These are phyloP conservation scores for Chrysodeixis includens DNA, from an alignment of 2,888 invertebrate genomes.

Conservation along the genomic window DNA sequence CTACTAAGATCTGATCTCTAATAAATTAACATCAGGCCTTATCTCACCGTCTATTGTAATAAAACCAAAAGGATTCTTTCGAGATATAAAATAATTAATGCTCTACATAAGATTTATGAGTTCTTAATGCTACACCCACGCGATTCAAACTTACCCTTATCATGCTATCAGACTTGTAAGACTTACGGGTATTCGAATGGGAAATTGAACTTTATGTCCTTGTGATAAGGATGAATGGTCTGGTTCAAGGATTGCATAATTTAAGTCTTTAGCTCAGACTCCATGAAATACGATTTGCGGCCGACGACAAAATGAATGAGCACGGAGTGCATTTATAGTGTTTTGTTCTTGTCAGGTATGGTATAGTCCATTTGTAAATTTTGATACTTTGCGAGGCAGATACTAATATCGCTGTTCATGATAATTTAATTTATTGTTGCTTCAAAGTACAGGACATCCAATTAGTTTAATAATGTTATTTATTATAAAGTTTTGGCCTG, in stretches of 20 bases:
- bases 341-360: constrained; percentile 64
- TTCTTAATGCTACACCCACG: constrained; percentile 84
- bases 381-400: constrained; percentile 49
- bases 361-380: constrained; percentile 56
- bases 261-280: constrained; percentile 55
- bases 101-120: constrained; percentile 77
- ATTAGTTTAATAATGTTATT: background rate
- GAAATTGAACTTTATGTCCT: constrained; percentile 42
- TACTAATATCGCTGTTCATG: constrained; percentile 57
- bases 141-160: constrained; percentile 67
- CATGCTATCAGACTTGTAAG: constrained; percentile 65
- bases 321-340: constrained; percentile 66
- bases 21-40: constrained; percentile 79
- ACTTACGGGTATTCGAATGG: constrained; percentile 34
- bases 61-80: constrained; percentile 71
- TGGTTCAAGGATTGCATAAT: constrained; percentile 45
- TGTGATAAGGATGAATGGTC: constrained; percentile 40
- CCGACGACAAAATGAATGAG: constrained; percentile 73
- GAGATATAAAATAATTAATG: constrained; percentile 80
- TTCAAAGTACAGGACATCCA: constrained; percentile 18
- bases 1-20: constrained; percentile 69
- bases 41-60: constrained; percentile 82
- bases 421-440: constrained; percentile 34
- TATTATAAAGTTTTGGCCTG: no score
- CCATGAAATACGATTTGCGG: constrained; percentile 70